Evolutionary conservation across 64 coral and sea anemone species (phyloP), one percentile per base, ranked within the genome.

Genomic region (Montipora foliosa): DNA sequence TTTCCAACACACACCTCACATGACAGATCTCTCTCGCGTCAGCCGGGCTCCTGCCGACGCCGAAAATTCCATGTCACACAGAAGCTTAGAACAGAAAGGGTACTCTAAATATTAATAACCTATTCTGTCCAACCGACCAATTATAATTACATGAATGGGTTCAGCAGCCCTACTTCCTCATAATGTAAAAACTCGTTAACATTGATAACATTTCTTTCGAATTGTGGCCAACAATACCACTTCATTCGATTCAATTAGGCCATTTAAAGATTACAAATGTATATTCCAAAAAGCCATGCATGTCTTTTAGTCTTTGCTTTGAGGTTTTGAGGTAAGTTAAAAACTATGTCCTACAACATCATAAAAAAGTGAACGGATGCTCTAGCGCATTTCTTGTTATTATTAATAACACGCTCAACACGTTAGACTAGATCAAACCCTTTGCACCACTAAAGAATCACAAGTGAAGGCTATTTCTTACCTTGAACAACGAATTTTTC

Each of bases 91-190:
- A 69, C 67, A 69, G 67, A 69, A 69, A 69, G 67, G 4, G 11
- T 69, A 16, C 67, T 69, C 67, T 69, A 69, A 69, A 69, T 69
- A 69, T 69, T 69, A 69, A 69, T 69, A 69, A 69, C 8, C 66
- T 69, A 69, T 69, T 69, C 66, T 69, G 8, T 69, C 66, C 66
- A 69, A 69, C 66, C 66, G 66, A 69, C 66, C 66, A 69, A 69
- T 69, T 69, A 69, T 69, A 69, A 69, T 20, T 69, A 69, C 67
- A 69, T 69, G 67, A 69, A 69, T 69, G 67, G 67, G 67, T 69
- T 69, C 67, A 69, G 67, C 67, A 69, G 67, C 67, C 67, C 67
- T 69, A 69, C n/a, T n/a, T n/a, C n/a, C n/a, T n/a, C n/a, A n/a
- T n/a, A n/a, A n/a, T n/a, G n/a, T n/a, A n/a, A n/a, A n/a, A n/a